Base-by-base conservation (phyloP, 2,113 vertebrate genomes). In the Pterophyllum scalare region DNA sequence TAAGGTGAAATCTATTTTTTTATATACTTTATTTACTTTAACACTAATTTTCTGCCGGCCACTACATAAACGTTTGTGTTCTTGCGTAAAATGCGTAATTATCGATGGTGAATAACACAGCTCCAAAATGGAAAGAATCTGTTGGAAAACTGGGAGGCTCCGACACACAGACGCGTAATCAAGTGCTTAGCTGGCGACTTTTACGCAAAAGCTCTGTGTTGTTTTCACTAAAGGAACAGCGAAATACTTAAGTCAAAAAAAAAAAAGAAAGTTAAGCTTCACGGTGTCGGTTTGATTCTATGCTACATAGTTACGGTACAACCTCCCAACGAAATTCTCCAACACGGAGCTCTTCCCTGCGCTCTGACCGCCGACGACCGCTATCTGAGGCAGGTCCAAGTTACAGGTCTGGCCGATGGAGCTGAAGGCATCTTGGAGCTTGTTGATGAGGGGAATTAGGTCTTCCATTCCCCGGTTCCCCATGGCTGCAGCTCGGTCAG, bases 401-500 rank as follows among this genome's bases (percentile, higher is more conserved):
- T 98, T 97, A 92, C 97, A 98, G 94, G 96, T 97, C 96, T 99
- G 98, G 4, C 98, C 98, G 93, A 99, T 99, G 89, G 97, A 97
- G 92, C 97, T 97, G 96, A 99, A 99, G 7, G 98, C 98, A 94
- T 99, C 98, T 88, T 99, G 98, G 78, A 99, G 97, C 84, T 98
- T 98, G 95, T 99, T 99, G 64, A 99, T 97, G 80, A 99, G 96
- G 80, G 98, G 98, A 88, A 99, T 99, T 54, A 99, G 95, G 62
- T 99, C 98, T 92, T 99, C 98, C 98, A 99, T 99, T 80, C 98
- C 98, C 90, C 97, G 97, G 96, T 99, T 99, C 90, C 98, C 98
- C 98, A 99, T 99, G 75, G 95, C 91, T 93, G 82, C 77, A 58
- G 52, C 57, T 79, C 92, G 88, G 64, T 87, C 67, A 77, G 80